Evolutionary conservation across 2,113 vertebrate species (phyloP).

Genomic region (Etheostoma cragini): DNA sequence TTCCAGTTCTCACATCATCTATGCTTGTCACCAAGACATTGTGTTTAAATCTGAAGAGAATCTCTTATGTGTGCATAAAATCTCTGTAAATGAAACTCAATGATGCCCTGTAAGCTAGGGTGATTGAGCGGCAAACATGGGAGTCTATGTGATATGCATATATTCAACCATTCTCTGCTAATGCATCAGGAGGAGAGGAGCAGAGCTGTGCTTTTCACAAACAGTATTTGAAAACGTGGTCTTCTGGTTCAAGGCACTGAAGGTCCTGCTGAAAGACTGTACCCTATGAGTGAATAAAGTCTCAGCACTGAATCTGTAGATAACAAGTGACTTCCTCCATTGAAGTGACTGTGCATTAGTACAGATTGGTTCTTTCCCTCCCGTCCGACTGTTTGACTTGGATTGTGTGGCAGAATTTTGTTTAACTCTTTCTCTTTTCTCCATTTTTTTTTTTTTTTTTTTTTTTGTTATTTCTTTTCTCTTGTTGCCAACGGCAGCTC

Average conservation of each 20-base stretch:
- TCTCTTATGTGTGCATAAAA: slow-evolving; percentile 34
- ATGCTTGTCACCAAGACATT: slow-evolving; percentile 59
- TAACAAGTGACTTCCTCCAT: slow-evolving; percentile 44
- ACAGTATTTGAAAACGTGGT: slow-evolving; percentile 46
- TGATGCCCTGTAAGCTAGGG: slow-evolving; percentile 43
- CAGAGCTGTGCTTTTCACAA: slow-evolving; percentile 52
- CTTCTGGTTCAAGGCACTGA: slow-evolving; percentile 39
- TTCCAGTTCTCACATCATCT: slow-evolving; percentile 62
- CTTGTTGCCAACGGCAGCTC: slow-evolving; percentile 93
- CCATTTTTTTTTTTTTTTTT: slow-evolving; percentile 74
- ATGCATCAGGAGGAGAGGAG: slow-evolving; percentile 72
- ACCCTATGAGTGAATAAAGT: slow-evolving; percentile 51
- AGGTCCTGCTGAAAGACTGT: slow-evolving; percentile 56
- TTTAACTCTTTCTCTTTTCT: slow-evolving; percentile 86
- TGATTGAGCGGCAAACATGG: slow-evolving; percentile 44
- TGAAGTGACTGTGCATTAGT: slow-evolving; percentile 79
- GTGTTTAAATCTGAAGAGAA: slow-evolving; percentile 60
- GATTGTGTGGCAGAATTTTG: slow-evolving; percentile 75
- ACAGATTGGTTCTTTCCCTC: slow-evolving; percentile 77
- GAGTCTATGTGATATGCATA: slow-evolving; percentile 44
- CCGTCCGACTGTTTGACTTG: slow-evolving; percentile 77
- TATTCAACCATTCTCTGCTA: slow-evolving; percentile 81
- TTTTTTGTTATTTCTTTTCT: slow-evolving; percentile 88
- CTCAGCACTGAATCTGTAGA: slow-evolving; percentile 51
- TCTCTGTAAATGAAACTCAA: slow-evolving; percentile 5